Evolutionary conservation across 1,140 invertebrate genomes (phyloP).

Genomic region (Drosophila chauvacae): DNA sequence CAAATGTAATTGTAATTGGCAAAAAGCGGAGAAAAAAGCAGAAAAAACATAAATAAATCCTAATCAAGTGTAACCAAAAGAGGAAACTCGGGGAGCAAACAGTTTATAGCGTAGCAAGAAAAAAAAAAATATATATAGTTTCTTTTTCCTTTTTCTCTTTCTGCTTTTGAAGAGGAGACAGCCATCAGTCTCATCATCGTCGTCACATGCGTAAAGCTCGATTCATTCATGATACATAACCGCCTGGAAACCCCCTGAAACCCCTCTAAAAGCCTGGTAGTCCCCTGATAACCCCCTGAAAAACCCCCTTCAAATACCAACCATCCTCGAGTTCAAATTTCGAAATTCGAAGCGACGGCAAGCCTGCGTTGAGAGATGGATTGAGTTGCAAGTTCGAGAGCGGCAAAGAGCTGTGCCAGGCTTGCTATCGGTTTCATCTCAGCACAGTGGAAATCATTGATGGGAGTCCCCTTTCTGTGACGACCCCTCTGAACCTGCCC

Average conservation of each 20-base stretch:
- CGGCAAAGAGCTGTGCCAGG: not conserved
- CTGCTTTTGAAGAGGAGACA: slow-evolving; percentile 5
- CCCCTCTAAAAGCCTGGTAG: not conserved
- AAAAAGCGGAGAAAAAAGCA: slow-evolving; percentile 9
- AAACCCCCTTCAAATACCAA: slow-evolving; percentile 19
- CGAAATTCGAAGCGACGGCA: slow-evolving; percentile 58
- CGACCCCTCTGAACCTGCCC: slow-evolving; percentile 1
- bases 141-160: not conserved
- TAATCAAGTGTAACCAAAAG: slow-evolving; percentile 71
- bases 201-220: slow-evolving; percentile 53
- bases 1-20: slow-evolving; percentile 78
- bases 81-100: slow-evolving; percentile 32
- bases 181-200: slow-evolving; percentile 25
- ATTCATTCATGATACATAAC: slow-evolving; percentile 69
- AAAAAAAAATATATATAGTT: slow-evolving; percentile 11
- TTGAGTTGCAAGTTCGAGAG: slow-evolving; percentile 4
- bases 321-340: slow-evolving; percentile 51
- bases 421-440: slow-evolving; percentile 43
- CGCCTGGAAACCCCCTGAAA: not conserved
- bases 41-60: slow-evolving; percentile 52
- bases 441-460: slow-evolving; percentile 67
- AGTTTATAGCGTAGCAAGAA: slow-evolving; percentile 34
- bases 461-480: slow-evolving; percentile 27
- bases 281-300: not conserved
- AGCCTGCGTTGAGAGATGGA: slow-evolving; percentile 19